Percentiles rank a stretch among this genome's conserved stretches.
Conservation (phyloP, 2,113 vertebrate species). For the Podilymbus podiceps region DNA sequence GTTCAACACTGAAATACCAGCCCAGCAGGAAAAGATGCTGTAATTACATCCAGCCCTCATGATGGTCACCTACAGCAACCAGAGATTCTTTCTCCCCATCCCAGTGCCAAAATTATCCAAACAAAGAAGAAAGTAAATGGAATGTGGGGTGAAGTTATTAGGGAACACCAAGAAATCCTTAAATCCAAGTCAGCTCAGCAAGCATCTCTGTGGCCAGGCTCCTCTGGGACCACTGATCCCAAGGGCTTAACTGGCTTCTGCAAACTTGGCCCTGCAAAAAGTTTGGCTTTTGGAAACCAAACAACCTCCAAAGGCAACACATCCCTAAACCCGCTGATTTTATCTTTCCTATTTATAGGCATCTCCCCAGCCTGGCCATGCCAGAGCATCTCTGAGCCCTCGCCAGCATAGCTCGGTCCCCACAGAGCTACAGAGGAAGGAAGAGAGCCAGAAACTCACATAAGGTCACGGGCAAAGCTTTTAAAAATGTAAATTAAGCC, state of each 20-base stretch:
- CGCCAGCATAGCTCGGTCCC: not conserved
- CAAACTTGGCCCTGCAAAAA: not conserved
- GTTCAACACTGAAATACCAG: not conserved
- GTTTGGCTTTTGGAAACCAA: not conserved
- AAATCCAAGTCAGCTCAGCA: not conserved
- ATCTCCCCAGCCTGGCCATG: rapidly evolving
- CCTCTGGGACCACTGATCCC: not conserved
- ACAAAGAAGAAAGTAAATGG: not conserved
- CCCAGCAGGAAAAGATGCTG: not conserved
- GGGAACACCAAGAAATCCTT: not conserved
- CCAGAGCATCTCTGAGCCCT: not conserved
- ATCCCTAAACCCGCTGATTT: not conserved
- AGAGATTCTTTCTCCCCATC: not conserved
- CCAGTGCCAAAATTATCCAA: not conserved
- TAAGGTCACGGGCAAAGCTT: not conserved
- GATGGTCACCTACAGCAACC: not conserved
- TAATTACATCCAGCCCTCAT: not conserved
- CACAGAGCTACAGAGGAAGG: not conserved
- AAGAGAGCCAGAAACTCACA: not conserved
- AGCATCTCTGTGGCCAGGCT: rapidly evolving
- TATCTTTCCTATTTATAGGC: not conserved
- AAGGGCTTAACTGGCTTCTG: not conserved
- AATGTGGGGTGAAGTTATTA: not conserved
- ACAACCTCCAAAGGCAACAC: not conserved
- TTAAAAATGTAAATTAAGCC: slow-evolving; percentile 11